Base-by-base conservation (phyloP, 2,797 vertebrate genomes). In the Numenius phaeopus region DNA sequence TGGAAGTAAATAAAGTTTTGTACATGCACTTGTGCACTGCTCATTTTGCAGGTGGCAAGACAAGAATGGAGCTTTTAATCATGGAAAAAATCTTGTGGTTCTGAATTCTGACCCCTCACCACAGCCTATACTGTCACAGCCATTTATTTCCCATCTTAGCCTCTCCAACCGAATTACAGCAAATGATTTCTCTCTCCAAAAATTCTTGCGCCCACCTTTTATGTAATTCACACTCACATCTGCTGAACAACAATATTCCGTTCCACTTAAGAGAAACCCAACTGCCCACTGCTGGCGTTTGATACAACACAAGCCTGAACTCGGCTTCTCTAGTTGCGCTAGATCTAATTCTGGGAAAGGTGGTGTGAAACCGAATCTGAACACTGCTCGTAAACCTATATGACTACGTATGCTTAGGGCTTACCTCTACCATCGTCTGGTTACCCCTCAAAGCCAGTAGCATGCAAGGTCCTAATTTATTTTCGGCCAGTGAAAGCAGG, bases 351-450 rank as follows among this genome's bases (percentile, higher is more conserved):
- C 90, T 89, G 70, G 87, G 72, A 91, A 95, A 94, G 39, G 57
- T 77, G 80, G 39, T 1, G 50, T 46, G 76, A 92, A 79, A 80
- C 30, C 4, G 1, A 46, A 54, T 16, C 42, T 73, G 15, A 79
- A 29, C 29, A 40, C 14, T 64, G 54, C 72, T 54, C 2, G 1
- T 32, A 90, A 93, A 80, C 5, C 12, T 22, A 7, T 14, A 23
- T 9, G 19, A 20, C 18, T 42, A 29, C 1, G 4, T 18, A 27
- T 23, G 46, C 47, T 85, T 27, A 49, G 49, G 55, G 55, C 94
- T 91, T 96, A 99, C 99, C 99, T 99, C 99, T 90, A 99, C 99
- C 99, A 99, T 99, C 27, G 99, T 99, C 98, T 99, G 99, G 98
- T 99, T 99, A 29, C 99, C 99, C 75, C 99, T 98, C 96, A 99